Evolutionary conservation across 2,888 invertebrate species (phyloP), one percentile per base, ranked within the genome.

Genomic region (Alsophila aescularia): DNA sequence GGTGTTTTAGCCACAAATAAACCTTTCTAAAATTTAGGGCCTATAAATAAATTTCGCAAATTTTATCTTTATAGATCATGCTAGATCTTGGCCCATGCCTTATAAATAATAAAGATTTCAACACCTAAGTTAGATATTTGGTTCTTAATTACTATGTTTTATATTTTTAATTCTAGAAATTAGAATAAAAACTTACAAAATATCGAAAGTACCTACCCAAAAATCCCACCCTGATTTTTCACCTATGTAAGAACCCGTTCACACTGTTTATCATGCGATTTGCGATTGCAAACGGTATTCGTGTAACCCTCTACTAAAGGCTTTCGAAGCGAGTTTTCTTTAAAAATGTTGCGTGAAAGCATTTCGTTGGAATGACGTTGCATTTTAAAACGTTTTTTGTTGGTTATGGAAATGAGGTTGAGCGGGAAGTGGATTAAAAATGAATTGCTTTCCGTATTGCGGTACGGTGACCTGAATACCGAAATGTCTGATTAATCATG

Each of bases 311-410:
- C 66, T 69, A 70, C 66, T 68, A 67, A 70, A 66, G 52, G 66
- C 64, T 74, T 73, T 70, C 62, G 6, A 36, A 8, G 8, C 14
- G 12, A 24, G 31, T 52, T 52, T 83, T 70, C 79, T 77, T 75
- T 77, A 60, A 73, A 79, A 81, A 79, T 75, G 73, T 76, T 75
- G 78, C 79, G 77, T 80, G 77, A 73, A 72, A 77, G 73, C 66
- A 73, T 74, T 79, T 67, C 52, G 53, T 62, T 35, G 69, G 65
- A 65, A 68, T 69, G 71, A 74, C 65, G 72, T 72, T 73, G 77
- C 73, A 77, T 81, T 80, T 72, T 71, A 70, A 75, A 79, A 70
- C 61, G 64, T 62, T 66, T 74, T 74, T 75, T 65, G 47, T 55
- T 37, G 56, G 55, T 49, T 63, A 63, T 64, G 64, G 48, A 62